A percentile compares a stretch with the other conserved stretches of the same genome.
Conservation (phyloP, 2,888 invertebrate species). For the Heliothis peltigera region DNA sequence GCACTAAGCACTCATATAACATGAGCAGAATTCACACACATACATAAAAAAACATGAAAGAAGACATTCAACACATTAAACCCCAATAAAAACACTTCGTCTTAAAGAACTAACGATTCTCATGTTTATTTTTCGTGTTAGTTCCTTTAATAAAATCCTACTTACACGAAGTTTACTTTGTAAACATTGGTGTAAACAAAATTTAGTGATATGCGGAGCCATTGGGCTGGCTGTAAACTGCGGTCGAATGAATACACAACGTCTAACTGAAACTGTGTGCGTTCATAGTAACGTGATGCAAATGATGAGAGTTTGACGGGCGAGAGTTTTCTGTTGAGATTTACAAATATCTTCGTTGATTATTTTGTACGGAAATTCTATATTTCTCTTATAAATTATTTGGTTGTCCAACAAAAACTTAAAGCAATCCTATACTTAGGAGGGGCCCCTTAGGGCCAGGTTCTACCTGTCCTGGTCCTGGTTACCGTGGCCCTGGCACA, state of each 20-base stretch:
- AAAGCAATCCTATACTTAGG: no score
- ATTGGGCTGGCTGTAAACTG: conserved; percentile 73
- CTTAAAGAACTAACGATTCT: conserved; percentile 51
- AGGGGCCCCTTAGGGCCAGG: no score
- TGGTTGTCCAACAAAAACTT: no score
- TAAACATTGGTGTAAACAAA: conserved; percentile 69
- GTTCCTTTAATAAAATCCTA: conserved; percentile 70
- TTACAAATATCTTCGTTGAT: neutral
- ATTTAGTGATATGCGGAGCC: conserved; percentile 70
- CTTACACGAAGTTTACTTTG: conserved; percentile 68
- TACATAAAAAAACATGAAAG: conserved; percentile 38
- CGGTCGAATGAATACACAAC: conserved; percentile 72
- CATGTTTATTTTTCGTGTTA: conserved; percentile 61
- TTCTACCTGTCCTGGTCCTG: no score
- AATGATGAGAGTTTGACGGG: conserved; percentile 36
- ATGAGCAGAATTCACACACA: conserved; percentile 30
- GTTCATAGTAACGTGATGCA: conserved; percentile 53
- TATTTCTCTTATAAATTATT: no score
- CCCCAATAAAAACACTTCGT: conserved; percentile 47
- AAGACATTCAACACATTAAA: conserved; percentile 46
- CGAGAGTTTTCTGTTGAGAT: neutral
- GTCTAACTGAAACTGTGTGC: conserved; percentile 58
- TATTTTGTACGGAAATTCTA: no score
- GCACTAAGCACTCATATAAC: conserved; percentile 20
- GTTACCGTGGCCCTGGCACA: no score